Conservation (phyloP, 2,888 invertebrate species). For the Nezara viridula region DNA sequence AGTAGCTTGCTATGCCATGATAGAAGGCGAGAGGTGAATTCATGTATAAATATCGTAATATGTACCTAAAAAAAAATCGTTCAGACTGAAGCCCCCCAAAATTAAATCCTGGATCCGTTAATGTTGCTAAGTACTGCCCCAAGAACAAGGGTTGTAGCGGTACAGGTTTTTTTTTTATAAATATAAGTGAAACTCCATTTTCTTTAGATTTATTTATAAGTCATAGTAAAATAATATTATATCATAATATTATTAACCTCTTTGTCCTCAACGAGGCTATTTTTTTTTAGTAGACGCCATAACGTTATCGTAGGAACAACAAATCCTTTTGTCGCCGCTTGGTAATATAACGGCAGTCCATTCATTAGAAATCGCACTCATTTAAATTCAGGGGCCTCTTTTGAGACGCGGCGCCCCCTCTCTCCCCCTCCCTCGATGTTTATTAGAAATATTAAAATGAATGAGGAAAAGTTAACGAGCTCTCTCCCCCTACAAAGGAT, state of each 20-base stretch:
- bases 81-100: too few relatives aligned
- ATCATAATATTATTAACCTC: background rate
- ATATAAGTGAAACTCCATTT: too few relatives aligned
- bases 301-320: background rate
- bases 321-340: constrained; percentile 7
- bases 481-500: constrained; percentile 32
- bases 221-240: too few relatives aligned
- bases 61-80: too few relatives aligned
- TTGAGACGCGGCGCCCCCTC: background rate
- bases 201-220: too few relatives aligned
- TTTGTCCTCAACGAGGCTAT: background rate
- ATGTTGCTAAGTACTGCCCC: too few relatives aligned
- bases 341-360: background rate
- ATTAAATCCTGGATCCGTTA: too few relatives aligned
- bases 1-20: too few relatives aligned
- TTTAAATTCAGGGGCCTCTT: constrained; percentile 53
- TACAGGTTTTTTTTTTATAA: too few relatives aligned
- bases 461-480: constrained; percentile 56
- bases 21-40: too few relatives aligned
- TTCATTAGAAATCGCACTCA: constrained; percentile 53
- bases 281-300: background rate
- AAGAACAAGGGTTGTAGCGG: too few relatives aligned
- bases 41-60: too few relatives aligned
- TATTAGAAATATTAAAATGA: constrained; percentile 59
- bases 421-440: constrained; percentile 10